Evolutionary conservation across 2,888 invertebrate genomes (phyloP).

Genomic region (Iselma pallidipennis): DNA sequence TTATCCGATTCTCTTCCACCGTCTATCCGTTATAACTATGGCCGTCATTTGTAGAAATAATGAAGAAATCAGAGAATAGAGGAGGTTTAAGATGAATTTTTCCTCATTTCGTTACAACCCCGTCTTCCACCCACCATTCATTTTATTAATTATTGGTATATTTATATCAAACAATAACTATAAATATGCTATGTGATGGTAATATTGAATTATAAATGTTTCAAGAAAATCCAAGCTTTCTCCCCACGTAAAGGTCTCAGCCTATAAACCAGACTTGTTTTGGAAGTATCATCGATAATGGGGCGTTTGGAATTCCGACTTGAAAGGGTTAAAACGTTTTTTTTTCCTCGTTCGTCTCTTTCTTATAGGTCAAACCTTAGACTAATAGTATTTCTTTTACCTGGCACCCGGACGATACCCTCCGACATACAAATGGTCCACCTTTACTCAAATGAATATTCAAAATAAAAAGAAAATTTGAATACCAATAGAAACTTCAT

Average conservation of each 20-base stretch:
- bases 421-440: not conserved
- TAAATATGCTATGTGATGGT: too few relatives aligned
- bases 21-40: too few relatives aligned
- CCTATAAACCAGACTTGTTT: not conserved
- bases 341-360: not conserved
- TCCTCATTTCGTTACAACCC: too few relatives aligned
- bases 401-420: constrained; percentile 6
- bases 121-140: too few relatives aligned
- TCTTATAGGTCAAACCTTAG: constrained; percentile 15
- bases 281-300: constrained; percentile 9
- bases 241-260: not conserved
- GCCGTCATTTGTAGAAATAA: too few relatives aligned
- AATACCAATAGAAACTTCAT: not conserved
- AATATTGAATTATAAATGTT: too few relatives aligned
- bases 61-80: too few relatives aligned
- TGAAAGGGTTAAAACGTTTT: constrained; percentile 20
- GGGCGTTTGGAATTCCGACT: constrained; percentile 13
- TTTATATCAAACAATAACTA: too few relatives aligned
- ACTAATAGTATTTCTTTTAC: constrained; percentile 9
- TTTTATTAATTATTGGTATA: too few relatives aligned
- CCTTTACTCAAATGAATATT: constrained; percentile 15
- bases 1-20: too few relatives aligned
- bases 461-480: constrained; percentile 12
- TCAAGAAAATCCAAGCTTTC: not conserved
- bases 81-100: too few relatives aligned